Evolutionary conservation across 2,113 vertebrate species (phyloP), one percentile per base, ranked within the genome.

Genomic region (Megaptera novaeangliae): DNA sequence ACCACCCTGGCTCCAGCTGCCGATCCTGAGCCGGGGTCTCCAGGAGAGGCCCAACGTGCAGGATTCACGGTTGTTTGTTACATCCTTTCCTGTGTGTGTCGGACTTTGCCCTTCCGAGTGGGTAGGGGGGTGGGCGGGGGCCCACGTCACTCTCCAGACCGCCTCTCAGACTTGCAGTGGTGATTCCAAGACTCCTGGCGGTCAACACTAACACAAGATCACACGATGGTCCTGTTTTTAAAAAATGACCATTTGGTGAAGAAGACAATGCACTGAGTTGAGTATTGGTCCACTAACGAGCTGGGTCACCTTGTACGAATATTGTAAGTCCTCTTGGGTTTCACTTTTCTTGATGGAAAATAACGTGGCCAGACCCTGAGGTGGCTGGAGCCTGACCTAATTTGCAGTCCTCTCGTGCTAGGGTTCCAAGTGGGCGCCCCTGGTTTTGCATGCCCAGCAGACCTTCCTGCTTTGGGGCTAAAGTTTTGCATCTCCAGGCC

Each of bases 61-160:
- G n/a, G 21, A 41, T 34, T 17, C 52, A 4, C 0, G 6, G 84
- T 0, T 18, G 13, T 5, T 23, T 34, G 8, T 17, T 36, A 21
- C 12, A 4, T 8, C 5, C 0, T 29, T 64, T 18, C 6, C 17
- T 31, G 9, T 72, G 4, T 3, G 1, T 21, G 18, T 23, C 15
- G 8, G 1, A 44, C 36, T 41, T 39, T 15, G 69, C 21, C 55
- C 69, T 59, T 34, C 74, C 5, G 0, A 36, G 72, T 13, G 36
- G 25, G n/a, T 14, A 44, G 57, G 17, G 1, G 36, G 8, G 18
- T 0, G 9, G 20, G 17, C 5, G 52, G 27, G 49, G 20, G 44
- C 63, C 13, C 2, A 0, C 31, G 3, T 52, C 31, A 1, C 46
- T 52, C 10, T 49, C 61, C 31, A 23, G 10, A 6, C 46, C 11